A percentile compares a stretch with the other conserved stretches of the same genome.
Evolutionary conservation across 2,113 vertebrate species (phyloP).

Genomic region (Ammospiza nelsoni): DNA sequence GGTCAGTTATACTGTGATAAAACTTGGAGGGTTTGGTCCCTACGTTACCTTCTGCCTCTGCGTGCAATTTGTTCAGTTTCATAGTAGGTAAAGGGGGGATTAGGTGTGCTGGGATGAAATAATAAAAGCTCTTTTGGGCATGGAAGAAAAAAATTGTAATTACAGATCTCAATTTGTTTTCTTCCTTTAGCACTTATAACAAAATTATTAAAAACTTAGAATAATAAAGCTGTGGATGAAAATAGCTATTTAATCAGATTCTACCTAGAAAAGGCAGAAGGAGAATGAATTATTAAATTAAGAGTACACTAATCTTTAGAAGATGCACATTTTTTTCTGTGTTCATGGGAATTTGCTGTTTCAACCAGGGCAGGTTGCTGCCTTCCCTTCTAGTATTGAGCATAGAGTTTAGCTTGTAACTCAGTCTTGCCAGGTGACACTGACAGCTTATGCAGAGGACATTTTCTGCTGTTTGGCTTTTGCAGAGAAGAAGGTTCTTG

Average conservation of each 20-base stretch:
- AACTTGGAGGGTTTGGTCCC: not conserved
- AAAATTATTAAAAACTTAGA: not conserved
- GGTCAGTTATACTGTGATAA: not conserved
- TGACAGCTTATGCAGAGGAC: not conserved
- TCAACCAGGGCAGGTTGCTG: not conserved
- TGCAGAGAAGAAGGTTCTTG: not conserved
- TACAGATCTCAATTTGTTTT: not conserved
- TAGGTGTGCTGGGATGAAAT: not conserved
- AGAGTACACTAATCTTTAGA: not conserved
- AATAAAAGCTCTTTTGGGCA: not conserved
- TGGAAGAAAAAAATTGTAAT: not conserved
- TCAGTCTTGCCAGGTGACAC: not conserved
- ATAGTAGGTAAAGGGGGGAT: not conserved
- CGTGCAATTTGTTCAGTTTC: not conserved
- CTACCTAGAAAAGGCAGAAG: not conserved
- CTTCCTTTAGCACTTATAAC: not conserved
- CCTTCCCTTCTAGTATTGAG: not conserved
- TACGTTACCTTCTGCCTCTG: not conserved
- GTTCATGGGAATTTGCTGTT: not conserved
- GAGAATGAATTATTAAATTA: not conserved
- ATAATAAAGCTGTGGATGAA: not conserved
- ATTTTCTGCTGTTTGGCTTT: not conserved
- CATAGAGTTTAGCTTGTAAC: not conserved
- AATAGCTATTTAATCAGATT: not conserved
- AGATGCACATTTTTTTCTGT: not conserved